These are phyloP conservation scores for Andrena chrysosceles DNA, from an alignment of 2,888 invertebrate species.

Conservation along the genomic window DNA sequence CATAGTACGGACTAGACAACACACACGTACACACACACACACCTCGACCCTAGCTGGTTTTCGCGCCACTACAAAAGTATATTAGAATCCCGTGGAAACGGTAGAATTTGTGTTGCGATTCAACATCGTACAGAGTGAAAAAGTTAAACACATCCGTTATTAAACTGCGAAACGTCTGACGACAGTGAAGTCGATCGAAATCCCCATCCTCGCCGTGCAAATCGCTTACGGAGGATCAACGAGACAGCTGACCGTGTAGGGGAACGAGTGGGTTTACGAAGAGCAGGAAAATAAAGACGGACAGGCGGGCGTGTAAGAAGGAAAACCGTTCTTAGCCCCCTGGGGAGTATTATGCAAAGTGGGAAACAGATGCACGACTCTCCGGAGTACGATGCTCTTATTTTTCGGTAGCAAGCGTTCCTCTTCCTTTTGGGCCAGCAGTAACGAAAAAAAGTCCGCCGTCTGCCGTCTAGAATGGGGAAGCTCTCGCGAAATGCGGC, in stretches of 20 bases:
- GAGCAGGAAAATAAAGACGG: slow-evolving; percentile 49
- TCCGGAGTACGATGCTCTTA: slow-evolving; percentile 67
- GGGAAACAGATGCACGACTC: slow-evolving; percentile 78
- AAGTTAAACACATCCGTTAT: too few relatives aligned
- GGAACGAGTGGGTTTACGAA: background rate
- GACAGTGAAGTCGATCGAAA: too few relatives aligned
- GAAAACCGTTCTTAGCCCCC: slow-evolving; percentile 55
- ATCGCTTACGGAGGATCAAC: slow-evolving; percentile 18
- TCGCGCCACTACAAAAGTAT: too few relatives aligned
- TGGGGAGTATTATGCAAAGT: slow-evolving; percentile 78
- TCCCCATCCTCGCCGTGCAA: background rate
- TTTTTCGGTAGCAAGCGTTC: slow-evolving; percentile 62
- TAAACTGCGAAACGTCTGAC: too few relatives aligned
- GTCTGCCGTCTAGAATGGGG: slow-evolving; percentile 4
- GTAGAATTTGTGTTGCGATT: too few relatives aligned
- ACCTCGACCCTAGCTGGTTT: too few relatives aligned
- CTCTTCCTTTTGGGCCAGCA: slow-evolving; percentile 48
- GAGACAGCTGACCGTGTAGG: slow-evolving; percentile 12
- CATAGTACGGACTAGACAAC: too few relatives aligned
- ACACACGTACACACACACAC: too few relatives aligned
- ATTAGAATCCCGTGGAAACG: too few relatives aligned
- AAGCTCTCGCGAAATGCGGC: slow-evolving; percentile 42
- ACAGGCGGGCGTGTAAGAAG: slow-evolving; percentile 44
- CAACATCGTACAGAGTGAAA: too few relatives aligned
- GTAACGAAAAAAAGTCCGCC: slow-evolving; percentile 36